phyloP scores from a whole-genome alignment of 2,113 vertebrate species.

The Caloenas nicobarica region DNA sequence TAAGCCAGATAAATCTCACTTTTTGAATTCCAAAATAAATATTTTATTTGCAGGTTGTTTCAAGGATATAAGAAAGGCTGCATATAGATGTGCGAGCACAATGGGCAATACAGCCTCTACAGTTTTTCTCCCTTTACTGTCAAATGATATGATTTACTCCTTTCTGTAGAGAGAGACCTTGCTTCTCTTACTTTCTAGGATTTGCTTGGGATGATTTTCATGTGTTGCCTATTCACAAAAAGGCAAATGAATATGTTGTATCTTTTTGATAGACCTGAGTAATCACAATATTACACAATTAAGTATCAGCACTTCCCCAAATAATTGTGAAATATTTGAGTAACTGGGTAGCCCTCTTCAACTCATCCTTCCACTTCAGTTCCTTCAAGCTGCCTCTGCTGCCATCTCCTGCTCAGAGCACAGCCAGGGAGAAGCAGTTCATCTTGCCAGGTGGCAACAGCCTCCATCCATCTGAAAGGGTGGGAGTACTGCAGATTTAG shows the following conservation, averaged over 20 bases:
- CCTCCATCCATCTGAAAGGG: background rate
- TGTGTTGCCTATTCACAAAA: background rate
- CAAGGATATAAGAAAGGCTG: background rate
- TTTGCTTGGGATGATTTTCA: background rate
- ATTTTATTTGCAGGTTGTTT: background rate
- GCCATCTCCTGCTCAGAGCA: constrained; percentile 35
- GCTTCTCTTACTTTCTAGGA: background rate
- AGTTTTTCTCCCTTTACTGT: background rate
- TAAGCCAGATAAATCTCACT: background rate
- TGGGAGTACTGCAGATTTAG: background rate
- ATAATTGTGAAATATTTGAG: background rate
- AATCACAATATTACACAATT: background rate
- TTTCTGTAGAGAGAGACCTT: background rate
- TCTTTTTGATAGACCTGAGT: background rate
- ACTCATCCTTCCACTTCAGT: background rate
- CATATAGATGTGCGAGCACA: background rate
- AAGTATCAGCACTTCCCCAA: background rate
- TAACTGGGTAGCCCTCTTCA: background rate
- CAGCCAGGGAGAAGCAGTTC: background rate
- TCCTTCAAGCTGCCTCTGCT: constrained; percentile 35
- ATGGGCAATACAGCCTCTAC: background rate
- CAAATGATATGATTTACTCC: background rate
- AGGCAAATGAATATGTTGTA: background rate
- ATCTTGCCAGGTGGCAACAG: background rate
- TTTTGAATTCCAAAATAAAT: background rate